Percentiles rank a stretch among this genome's conserved stretches.
Evolutionary conservation across 2,888 invertebrate species (phyloP).

Genomic region (Cheilosia impressa): DNA sequence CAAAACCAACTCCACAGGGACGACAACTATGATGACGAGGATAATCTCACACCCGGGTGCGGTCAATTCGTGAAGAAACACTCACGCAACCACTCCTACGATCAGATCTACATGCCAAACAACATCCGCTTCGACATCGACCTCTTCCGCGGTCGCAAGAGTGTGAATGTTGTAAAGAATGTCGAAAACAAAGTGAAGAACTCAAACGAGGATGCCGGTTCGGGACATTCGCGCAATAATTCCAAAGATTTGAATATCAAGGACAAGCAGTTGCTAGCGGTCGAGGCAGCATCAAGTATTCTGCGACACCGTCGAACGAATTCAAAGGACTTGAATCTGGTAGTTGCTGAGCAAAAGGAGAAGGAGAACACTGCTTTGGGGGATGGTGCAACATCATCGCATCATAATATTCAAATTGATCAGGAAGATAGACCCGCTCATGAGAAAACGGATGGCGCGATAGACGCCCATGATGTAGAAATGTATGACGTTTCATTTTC

Average conservation of each 20-base stretch:
- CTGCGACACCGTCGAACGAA: slow-evolving; percentile 86
- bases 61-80: slow-evolving; percentile 83
- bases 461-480: slow-evolving; percentile 77
- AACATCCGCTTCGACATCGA: slow-evolving; percentile 83
- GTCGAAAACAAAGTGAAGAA: slow-evolving; percentile 82
- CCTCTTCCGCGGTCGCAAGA: slow-evolving; percentile 81
- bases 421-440: slow-evolving; percentile 80
- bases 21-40: slow-evolving; percentile 81
- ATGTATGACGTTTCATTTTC: slow-evolving; percentile 44
- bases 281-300: slow-evolving; percentile 80
- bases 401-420: slow-evolving; percentile 83
- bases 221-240: slow-evolving; percentile 85
- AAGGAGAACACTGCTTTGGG: slow-evolving; percentile 38
- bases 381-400: slow-evolving; percentile 79
- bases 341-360: slow-evolving; percentile 68
- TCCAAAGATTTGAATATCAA: slow-evolving; percentile 83
- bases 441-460: slow-evolving; percentile 63
- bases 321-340: slow-evolving; percentile 85
- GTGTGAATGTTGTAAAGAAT: slow-evolving; percentile 82
- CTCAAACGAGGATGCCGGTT: slow-evolving; percentile 81
- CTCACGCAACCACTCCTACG: slow-evolving; percentile 83
- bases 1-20: slow-evolving; percentile 82
- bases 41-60: slow-evolving; percentile 81
- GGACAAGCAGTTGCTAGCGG: slow-evolving; percentile 58
- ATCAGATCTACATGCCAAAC: slow-evolving; percentile 84